Conservation (phyloP, 1,140 invertebrate genomes). For the Nephila pilipes region DNA sequence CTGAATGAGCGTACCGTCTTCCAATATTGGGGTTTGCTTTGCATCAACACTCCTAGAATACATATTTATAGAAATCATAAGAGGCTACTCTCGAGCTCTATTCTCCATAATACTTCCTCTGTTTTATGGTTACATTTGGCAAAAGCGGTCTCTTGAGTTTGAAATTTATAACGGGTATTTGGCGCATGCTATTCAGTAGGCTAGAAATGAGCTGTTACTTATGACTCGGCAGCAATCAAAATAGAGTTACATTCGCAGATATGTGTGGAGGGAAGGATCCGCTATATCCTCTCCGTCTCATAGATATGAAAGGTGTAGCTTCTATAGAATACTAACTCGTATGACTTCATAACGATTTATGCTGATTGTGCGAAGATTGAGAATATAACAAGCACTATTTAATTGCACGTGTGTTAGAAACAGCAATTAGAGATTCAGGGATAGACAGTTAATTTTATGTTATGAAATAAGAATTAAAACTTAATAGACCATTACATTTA, state of each 20-base stretch:
- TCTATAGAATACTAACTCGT: too few relatives aligned
- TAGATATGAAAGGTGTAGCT: too few relatives aligned
- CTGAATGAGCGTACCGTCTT: too few relatives aligned
- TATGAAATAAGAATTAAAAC: too few relatives aligned
- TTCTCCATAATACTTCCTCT: not conserved
- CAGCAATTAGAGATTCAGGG: too few relatives aligned
- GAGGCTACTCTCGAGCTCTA: not conserved
- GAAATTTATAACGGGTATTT: slow-evolving; percentile 33
- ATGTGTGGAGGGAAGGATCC: not conserved
- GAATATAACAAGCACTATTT: too few relatives aligned
- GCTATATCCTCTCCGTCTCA: not conserved
- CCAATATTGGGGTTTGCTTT: too few relatives aligned
- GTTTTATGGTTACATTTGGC: not conserved
- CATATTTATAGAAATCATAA: not conserved
- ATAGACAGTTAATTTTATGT: too few relatives aligned
- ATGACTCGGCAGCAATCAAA: not conserved
- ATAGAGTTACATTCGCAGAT: slow-evolving; percentile 39
- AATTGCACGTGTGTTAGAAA: too few relatives aligned
- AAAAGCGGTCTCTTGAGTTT: not conserved
- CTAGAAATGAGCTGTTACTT: slow-evolving; percentile 40
- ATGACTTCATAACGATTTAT: too few relatives aligned
- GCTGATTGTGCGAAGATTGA: too few relatives aligned
- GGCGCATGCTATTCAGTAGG: not conserved
- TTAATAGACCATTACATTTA: too few relatives aligned
- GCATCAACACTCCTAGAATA: not conserved